Evolutionary conservation across 2,113 vertebrate genomes (phyloP), one percentile per base, ranked within the genome.

Genomic region (Campylorhamphus procurvoides): DNA sequence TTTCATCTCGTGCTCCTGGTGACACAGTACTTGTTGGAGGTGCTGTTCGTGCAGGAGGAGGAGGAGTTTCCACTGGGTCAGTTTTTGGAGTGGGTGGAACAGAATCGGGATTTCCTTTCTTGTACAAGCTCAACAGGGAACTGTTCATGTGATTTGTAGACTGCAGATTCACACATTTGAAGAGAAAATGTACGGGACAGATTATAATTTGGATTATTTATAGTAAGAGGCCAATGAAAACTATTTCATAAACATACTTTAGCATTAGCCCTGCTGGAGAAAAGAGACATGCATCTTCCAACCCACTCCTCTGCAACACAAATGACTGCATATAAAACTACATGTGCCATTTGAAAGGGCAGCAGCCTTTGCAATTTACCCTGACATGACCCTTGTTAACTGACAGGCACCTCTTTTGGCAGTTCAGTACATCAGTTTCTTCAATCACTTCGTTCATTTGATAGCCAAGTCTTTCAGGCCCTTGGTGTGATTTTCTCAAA

Each of bases 121-220:
- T 98, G 95, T 99, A 99, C 33, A 99, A 98, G 25, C 98, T 98
- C 10, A 99, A 96, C 46, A 99, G 95, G 35, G 99, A 99, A 83
- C 86, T 98, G 97, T 99, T 99, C 99, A 99, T 98, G 68, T 99
- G 98, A 97, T 99, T 99, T 74, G 97, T 85, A 95, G 97, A 97
- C 99, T 99, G 97, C 23, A 39, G 64, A 94, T 42, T 60, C 12
- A 86, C 5, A 25, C 7, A 73, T 80, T 87, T 76, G 35, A 63
- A 77, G 97, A 62, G 85, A 33, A 84, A 91, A 89, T 2, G 44
- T 2, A 67, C 0, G 0, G 6, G 46, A 35, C 11, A 39, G 4
- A 50, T 85, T 90, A 58, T 31, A 83, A 69, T 24, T 85, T 77
- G 37, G 46, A 72, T 69, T 80, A 42, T 49, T 71, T 60, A 5